Evolutionary conservation across 2,888 invertebrate genomes (phyloP), one percentile per base, ranked within the genome.

Genomic region (Eulithis prunata): DNA sequence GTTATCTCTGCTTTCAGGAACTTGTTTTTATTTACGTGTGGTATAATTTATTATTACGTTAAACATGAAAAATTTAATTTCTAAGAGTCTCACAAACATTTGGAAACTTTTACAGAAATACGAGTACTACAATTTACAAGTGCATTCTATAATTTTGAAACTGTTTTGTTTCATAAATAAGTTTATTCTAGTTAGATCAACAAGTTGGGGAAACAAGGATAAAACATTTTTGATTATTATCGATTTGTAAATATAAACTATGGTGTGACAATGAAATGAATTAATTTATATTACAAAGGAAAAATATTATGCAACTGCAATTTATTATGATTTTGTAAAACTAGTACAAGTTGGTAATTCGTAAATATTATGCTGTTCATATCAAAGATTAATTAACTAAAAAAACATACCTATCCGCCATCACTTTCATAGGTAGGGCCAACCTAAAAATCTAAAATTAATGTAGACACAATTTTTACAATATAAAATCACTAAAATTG

Each of bases 41-140:
- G 62, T 70, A 71, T 67, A 65, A 62, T 62, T 57, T 61, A 65
- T 58, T 21, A 67, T 69, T 68, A 64, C 61, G 69, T 68, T 67
- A 64, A 47, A 68, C 62, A 69, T 69, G 65, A 60, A 70, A 66
- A 21, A 67, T 64, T 68, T 70, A 62, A 59, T 52, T 64, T 62
- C 68, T 72, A 71, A 66, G 68, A 73, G 74, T 73, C 73, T 74
- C 74, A 73, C 70, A 67, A 70, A 71, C 62, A 66, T 47, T 63
- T 69, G 67, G 66, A 71, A 71, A 74, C 70, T 56, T 68, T 73
- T 66, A 69, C 64, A 65, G 70, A 71, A 69, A 62, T 54, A 41
- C 41, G 41, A 41, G 41, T 41, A 64, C 72, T 72, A 70, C 68
- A 32, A 64, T 64, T 67, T 64, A 66, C 63, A 54, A 54, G 64